Conservation (phyloP, 1,140 invertebrate species). For the Monochamus saltuarius region DNA sequence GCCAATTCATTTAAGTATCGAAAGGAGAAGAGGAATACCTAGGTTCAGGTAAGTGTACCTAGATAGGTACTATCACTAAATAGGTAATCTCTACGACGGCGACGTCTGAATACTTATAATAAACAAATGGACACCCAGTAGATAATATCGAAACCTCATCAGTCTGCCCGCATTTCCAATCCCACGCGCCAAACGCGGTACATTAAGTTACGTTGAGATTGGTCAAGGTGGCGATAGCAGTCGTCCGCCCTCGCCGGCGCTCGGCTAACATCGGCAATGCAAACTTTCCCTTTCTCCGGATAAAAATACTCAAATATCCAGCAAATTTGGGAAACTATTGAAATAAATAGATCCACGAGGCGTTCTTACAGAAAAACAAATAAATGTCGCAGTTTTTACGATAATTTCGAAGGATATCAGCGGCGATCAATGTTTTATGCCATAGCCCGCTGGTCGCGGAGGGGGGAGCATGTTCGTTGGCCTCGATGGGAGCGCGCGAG, state of each 20-base stretch:
- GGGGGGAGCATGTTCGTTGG: constrained; percentile 17
- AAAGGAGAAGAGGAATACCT: no score
- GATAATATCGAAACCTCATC: no score
- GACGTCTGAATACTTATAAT: no score
- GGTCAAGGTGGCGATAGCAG: constrained; percentile 42
- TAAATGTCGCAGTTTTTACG: constrained; percentile 15
- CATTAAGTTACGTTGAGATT: constrained; percentile 44
- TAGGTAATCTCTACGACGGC: no score
- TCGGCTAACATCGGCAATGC: constrained; percentile 30
- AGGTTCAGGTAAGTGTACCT: no score
- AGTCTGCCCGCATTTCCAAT: no score
- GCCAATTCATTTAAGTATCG: no score
- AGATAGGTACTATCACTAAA: no score
- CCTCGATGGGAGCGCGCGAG: constrained; percentile 26
- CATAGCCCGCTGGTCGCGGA: neutral
- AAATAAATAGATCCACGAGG: constrained; percentile 9
- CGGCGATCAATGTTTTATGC: constrained; percentile 13
- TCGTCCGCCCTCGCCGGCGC: constrained; percentile 25
- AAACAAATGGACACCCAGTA: no score
- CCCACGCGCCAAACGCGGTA: constrained; percentile 20
- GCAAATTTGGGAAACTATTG: constrained; percentile 2
- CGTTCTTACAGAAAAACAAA: neutral
- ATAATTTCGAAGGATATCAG: constrained; percentile 17
- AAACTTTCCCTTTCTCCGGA: constrained; percentile 41
- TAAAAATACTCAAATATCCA: constrained; percentile 13